Evolutionary conservation across 2,888 invertebrate species (phyloP), one percentile per base, ranked within the genome.

Genomic region (Rotaria socialis): DNA sequence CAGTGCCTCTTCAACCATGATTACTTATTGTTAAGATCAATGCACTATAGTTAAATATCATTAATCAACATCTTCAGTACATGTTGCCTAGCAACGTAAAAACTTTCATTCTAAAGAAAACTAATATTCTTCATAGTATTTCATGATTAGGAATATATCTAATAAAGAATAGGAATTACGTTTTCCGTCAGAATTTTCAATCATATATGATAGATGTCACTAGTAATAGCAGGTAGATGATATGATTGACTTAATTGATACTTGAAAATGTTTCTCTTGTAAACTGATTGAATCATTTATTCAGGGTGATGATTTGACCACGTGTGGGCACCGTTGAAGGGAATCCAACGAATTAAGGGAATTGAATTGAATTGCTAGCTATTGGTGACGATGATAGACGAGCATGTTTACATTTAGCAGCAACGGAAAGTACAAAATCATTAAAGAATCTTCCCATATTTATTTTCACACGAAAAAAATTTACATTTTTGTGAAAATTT

Each of bases 1-100:
- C 16, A 91, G 88, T 35, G 91, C 90, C 89, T 91, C 91, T 89
- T 91, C 91, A 27, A 90, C 90, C 90, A 90, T 91, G 86, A 89
- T 88, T 22, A 22, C 22, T 55, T 22, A 3, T 22, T 22, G 19
- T 3, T 7, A 56, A 24, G 56, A 56, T 56, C 56, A 56, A 56
- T 56, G 56, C 24, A 56, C 24, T 24, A 24, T 24, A 24, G 5
- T 35, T 8, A 4, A 24, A 56, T 56, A 1, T 24, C 56, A 56
- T 56, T 6, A 6, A 24, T 24, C 7, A 24, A 24, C 24, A 22
- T 7, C 24, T 56, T 7, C 4, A 6, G 4, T 56, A 1, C 4
- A 56, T 24, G 24, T 56, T 56, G 8, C 56, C 24, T 24, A 56
- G 56, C 56, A 56, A 56, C 56, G 4, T 56, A 1, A 24, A 56